Percentiles rank a stretch among this genome's conserved stretches.
phyloP scores from a whole-genome alignment of 2,888 invertebrate genomes.

The Microchrysa polita region DNA sequence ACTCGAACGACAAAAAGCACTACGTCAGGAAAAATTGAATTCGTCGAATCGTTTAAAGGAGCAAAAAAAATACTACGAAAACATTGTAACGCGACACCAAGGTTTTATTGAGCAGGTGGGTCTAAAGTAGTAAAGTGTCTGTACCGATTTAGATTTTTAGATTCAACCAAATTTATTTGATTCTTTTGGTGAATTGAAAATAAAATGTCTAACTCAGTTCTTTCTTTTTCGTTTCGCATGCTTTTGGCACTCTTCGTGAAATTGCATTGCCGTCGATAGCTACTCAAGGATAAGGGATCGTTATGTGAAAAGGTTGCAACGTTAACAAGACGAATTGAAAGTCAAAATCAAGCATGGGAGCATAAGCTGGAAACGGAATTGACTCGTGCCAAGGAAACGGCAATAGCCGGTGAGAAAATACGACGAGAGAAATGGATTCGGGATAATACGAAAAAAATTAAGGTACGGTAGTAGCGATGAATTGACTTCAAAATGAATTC shows the following conservation, averaged over 20 bases:
- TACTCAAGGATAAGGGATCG: conserved; percentile 81
- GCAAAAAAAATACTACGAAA: conserved; percentile 78
- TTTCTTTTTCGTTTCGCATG: conserved; percentile 44
- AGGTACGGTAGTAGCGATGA: conserved; percentile 66
- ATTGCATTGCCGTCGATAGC: conserved; percentile 58
- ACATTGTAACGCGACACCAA: conserved; percentile 79
- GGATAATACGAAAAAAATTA: conserved; percentile 85
- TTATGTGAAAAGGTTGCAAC: conserved; percentile 71
- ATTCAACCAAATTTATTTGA: background rate
- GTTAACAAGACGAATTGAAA: conserved; percentile 62
- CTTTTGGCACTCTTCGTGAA: background rate
- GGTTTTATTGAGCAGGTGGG: conserved; percentile 80
- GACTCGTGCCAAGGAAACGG: conserved; percentile 78
- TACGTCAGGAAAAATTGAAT: conserved; percentile 63
- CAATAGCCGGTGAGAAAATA: conserved; percentile 79
- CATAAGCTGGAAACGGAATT: conserved; percentile 81
- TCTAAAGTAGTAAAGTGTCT: too few relatives aligned
- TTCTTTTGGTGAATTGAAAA: background rate
- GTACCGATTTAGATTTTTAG: background rate
- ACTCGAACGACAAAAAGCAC: conserved; percentile 61
- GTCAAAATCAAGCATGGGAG: conserved; percentile 72
- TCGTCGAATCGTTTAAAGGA: conserved; percentile 66
- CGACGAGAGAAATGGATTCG: conserved; percentile 82
- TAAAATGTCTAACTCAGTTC: conserved; percentile 3
- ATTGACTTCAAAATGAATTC: too few relatives aligned